A percentile compares a stretch with the other conserved stretches of the same genome.
Conservation (phyloP, 2,113 vertebrate species). For the Arvicanthis niloticus region DNA sequence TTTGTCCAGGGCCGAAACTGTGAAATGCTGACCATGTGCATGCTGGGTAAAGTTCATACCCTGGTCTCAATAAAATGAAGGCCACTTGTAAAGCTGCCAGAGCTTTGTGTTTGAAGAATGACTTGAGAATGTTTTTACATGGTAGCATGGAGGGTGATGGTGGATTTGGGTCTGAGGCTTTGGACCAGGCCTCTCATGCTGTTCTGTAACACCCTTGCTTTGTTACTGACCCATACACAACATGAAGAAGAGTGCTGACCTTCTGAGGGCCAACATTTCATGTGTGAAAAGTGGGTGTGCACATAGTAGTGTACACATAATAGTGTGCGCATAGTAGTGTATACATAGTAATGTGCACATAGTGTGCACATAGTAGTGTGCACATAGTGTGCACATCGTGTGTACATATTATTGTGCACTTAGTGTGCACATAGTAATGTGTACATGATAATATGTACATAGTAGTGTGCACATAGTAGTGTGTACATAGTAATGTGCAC, state of each 20-base stretch:
- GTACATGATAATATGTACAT: neutral
- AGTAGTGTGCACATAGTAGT: neutral
- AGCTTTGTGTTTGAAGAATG: conserved; percentile 12
- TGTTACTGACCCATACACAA: neutral
- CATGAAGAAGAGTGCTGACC: neutral
- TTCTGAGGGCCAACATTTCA: neutral
- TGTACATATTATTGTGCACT: too few relatives aligned
- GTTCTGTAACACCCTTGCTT: neutral
- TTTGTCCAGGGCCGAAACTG: neutral
- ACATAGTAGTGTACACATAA: neutral
- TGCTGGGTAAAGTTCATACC: neutral
- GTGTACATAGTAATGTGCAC: neutral
- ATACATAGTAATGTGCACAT: too few relatives aligned
- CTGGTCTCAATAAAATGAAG: neutral
- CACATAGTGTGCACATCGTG: too few relatives aligned
- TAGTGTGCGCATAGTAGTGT: too few relatives aligned
- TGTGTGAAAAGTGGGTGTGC: neutral
- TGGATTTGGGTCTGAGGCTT: neutral
- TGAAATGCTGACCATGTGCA: neutral
- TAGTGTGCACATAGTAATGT: too few relatives aligned
- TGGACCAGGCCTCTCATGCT: neutral
- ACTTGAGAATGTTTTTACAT: neutral
- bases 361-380: too few relatives aligned
- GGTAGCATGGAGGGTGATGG: neutral
- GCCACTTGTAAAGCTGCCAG: neutral